Evolutionary conservation across 1,140 invertebrate genomes (phyloP).

Genomic region (Dendroctonus ponderosae): DNA sequence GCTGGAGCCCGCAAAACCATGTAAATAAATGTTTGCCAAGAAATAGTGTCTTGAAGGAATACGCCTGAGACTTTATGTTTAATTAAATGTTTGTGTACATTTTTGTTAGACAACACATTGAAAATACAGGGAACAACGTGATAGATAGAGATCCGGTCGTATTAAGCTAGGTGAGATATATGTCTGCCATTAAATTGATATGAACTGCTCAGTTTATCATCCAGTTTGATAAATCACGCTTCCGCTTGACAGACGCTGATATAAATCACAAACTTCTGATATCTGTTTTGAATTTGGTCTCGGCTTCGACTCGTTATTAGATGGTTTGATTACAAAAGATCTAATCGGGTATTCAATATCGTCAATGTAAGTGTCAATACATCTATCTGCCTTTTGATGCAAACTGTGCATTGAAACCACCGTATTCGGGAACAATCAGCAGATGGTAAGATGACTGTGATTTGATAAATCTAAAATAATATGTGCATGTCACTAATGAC

Average conservation of each 20-base stretch:
- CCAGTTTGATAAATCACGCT: constrained; percentile 24
- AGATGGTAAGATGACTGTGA: no score
- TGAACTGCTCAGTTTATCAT: constrained; percentile 32
- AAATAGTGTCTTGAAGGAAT: no score
- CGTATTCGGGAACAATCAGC: no score
- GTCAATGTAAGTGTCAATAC: no score
- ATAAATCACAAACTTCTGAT: constrained; percentile 23
- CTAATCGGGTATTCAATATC: no score
- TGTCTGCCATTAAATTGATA: constrained; percentile 33
- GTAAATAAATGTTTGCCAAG: no score
- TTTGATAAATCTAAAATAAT: no score
- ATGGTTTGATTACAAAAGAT: neutral
- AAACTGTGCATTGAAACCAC: neutral
- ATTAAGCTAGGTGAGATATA: constrained; percentile 34
- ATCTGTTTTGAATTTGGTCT: constrained; percentile 24
- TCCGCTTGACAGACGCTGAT: constrained; percentile 17
- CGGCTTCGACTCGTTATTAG: constrained; percentile 13
- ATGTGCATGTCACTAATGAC: no score
- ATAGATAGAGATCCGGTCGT: constrained; percentile 21
- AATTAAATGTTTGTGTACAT: no score
- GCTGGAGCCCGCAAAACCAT: no score
- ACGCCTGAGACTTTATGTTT: no score
- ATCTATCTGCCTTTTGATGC: no score
- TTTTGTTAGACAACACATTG: neutral
- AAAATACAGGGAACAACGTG: constrained; percentile 5